Evolutionary conservation across 2,888 invertebrate species (phyloP), one percentile per base, ranked within the genome.

Genomic region (Platycheirus rosarum): DNA sequence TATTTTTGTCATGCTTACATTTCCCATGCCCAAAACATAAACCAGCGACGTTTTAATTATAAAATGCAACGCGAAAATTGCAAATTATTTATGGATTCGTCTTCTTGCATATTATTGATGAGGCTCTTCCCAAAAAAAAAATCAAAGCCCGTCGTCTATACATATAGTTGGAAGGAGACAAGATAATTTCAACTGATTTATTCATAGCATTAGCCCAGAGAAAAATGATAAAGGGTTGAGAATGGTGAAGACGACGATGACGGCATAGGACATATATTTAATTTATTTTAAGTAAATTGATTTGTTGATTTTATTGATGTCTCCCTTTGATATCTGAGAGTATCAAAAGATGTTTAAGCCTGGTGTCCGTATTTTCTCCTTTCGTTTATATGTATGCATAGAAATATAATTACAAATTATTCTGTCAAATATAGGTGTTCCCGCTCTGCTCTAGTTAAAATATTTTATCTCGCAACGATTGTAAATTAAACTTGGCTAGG

Each of bases 221-320:
- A 7, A 14, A 16, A 26, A 26, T 6, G 23, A 23, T 6, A 40
- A 40, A 40, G 23, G 40, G 40, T 23, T 26, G 18, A n/a, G 1
- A 37, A 55, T 8, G 37, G 13, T 16, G 18, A n/a, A 9, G 8
- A 13, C 13, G 7, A 18, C 18, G 14, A 26, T 5, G 26, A 49
- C 23, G 35, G 46, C 60, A 48, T 32, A 66, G 26, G 23, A 14
- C 18, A 37, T 14, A 13, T 14, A 23, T 26, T 37, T 75, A 63
- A 79, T 79, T 69, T 69, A 79, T 79, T 74, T 79, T 49, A 69
- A 69, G 74, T 69, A 79, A 79, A 79, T 79, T 79, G 79, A 79
- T 69, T 79, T 79, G 79, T 79, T 74, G 49, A 55, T 16, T 42
- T 69, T 74, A 69, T 74, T 74, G 79, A 79, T 74, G 73, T 69